These are phyloP conservation scores for Drosophila heteroneura DNA, from an alignment of 2,888 invertebrate species.

Conservation along the genomic window DNA sequence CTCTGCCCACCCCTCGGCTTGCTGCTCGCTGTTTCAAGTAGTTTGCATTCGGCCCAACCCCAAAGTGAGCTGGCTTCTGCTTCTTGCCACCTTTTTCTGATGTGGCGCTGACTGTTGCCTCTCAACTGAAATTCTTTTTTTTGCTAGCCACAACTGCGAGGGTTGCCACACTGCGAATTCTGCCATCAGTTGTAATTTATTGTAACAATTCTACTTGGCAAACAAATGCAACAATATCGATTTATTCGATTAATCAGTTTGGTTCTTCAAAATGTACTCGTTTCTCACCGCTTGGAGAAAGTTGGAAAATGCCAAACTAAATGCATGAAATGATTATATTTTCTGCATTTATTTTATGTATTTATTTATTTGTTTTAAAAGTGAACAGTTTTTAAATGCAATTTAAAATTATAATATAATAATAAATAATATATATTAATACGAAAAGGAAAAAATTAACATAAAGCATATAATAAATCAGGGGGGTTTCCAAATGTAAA, in stretches of 20 bases:
- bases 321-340: not conserved
- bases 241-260: not conserved
- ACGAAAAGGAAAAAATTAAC: no score
- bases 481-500: not conserved
- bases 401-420: not conserved
- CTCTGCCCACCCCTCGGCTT: slow-evolving; percentile 27
- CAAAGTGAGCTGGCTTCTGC: slow-evolving; percentile 27
- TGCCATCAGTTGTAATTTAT: not conserved
- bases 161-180: slow-evolving; percentile 27
- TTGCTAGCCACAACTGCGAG: slow-evolving; percentile 45
- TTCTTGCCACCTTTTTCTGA: slow-evolving; percentile 28
- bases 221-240: not conserved
- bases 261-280: no score
- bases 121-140: slow-evolving; percentile 73
- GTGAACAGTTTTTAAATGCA: not conserved
- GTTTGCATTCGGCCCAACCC: slow-evolving; percentile 36
- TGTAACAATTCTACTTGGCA: not conserved
- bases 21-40: slow-evolving; percentile 34
- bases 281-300: no score
- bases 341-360: not conserved
- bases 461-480: not conserved
- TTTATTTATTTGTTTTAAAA: not conserved
- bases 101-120: slow-evolving; percentile 71
- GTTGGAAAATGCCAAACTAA: no score
- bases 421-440: not conserved